Evolutionary conservation across 2,113 vertebrate genomes (phyloP).

Genomic region (Lepisosteus osseus): DNA sequence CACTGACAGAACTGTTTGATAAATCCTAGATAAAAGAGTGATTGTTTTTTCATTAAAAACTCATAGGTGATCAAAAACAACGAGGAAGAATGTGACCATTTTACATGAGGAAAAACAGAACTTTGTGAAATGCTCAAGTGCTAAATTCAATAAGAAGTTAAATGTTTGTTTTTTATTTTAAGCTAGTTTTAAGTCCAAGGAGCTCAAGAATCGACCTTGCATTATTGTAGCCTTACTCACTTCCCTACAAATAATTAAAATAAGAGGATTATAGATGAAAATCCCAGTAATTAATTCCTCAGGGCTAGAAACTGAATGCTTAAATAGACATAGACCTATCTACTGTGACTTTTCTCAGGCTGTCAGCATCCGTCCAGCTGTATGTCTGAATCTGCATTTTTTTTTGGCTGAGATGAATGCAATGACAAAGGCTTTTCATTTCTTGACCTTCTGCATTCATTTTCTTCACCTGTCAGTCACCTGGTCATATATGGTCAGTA

Average conservation of each 20-base stretch:
- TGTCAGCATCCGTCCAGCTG: background rate
- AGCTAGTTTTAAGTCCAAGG: constrained; percentile 27
- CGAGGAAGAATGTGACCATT: no score
- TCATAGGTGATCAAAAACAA: no score
- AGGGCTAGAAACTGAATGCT: constrained; percentile 45
- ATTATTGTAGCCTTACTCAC: constrained; percentile 1
- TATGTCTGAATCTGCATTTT: background rate
- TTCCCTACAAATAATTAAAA: constrained; percentile 45
- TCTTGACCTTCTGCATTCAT: no score
- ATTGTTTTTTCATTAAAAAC: background rate
- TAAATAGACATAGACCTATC: constrained; percentile 27
- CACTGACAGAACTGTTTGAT: no score
- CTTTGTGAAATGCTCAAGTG: no score
- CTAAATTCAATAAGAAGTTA: constrained; percentile 2
- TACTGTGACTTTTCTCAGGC: background rate
- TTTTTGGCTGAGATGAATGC: background rate
- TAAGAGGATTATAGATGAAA: constrained; percentile 47
- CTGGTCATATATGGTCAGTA: no score
- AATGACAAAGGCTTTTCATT: no score
- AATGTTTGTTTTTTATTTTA: constrained; percentile 32
- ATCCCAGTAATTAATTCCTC: constrained; percentile 59
- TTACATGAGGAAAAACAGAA: no score
- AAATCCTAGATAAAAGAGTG: no score
- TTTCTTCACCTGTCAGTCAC: no score
- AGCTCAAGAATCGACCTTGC: constrained; percentile 12